These are phyloP conservation scores for Chionodraco myersi DNA, from an alignment of 2,113 vertebrate genomes.

Conservation along the genomic window DNA sequence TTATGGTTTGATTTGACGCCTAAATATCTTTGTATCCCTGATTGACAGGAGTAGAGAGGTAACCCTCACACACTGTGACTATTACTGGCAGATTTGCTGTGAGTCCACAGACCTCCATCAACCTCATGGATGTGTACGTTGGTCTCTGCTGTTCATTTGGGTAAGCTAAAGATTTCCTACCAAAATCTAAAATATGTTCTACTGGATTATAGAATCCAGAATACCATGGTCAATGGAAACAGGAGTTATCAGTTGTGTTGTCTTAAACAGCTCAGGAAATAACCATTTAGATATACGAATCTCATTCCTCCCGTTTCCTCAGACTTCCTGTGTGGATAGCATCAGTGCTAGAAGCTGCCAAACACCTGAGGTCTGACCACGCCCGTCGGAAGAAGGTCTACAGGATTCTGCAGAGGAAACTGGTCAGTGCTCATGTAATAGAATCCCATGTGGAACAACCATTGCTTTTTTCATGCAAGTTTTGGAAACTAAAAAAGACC, in stretches of 20 bases:
- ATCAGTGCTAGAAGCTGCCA: conserved; percentile 67
- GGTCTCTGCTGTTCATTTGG: conserved; percentile 71
- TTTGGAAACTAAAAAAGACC: neutral
- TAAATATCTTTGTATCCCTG: too few relatives aligned
- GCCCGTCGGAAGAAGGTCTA: conserved; percentile 74
- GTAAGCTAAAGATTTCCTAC: conserved; percentile 42
- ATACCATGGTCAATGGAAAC: too few relatives aligned
- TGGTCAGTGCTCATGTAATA: conserved; percentile 62
- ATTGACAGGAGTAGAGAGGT: too few relatives aligned
- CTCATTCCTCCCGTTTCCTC: neutral
- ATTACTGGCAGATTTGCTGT: too few relatives aligned
- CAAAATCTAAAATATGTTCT: neutral
- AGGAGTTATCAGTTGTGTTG: neutral
- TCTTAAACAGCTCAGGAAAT: neutral
- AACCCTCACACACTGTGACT: too few relatives aligned
- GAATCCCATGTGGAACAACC: neutral
- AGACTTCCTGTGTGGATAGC: conserved; percentile 81
- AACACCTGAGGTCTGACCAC: conserved; percentile 59
- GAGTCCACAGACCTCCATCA: neutral
- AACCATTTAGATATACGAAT: neutral
- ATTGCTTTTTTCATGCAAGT: neutral
- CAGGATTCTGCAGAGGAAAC: conserved; percentile 75
- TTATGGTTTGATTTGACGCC: too few relatives aligned
- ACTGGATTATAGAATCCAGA: neutral
- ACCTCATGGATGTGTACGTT: conserved; percentile 63